A percentile compares a stretch with the other conserved stretches of the same genome.
Conservation (phyloP, 2,113 vertebrate species). For the Irena cyanogastra region DNA sequence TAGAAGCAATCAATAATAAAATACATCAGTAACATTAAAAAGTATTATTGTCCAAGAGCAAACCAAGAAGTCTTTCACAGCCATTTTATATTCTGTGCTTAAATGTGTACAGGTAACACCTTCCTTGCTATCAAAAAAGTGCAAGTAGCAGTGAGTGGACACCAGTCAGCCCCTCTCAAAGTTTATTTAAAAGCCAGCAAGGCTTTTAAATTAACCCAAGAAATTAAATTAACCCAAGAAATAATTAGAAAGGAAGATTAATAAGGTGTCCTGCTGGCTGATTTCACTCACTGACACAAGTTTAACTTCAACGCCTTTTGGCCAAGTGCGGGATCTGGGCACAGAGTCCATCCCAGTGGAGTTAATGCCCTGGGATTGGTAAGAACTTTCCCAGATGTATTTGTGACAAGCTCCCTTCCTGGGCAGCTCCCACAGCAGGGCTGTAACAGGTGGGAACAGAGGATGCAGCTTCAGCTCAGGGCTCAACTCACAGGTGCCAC, state of each 20-base stretch:
- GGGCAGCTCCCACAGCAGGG: background rate
- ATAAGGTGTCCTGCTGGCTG: background rate
- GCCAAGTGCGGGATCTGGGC: background rate
- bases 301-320: background rate
- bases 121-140: background rate
- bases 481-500: background rate
- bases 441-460: background rate
- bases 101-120: background rate
- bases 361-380: background rate
- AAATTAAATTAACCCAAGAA: background rate
- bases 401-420: background rate
- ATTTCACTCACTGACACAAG: background rate
- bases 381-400: background rate
- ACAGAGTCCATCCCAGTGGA: background rate
- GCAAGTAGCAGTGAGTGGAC: background rate
- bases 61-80: background rate
- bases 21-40: background rate
- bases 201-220: background rate
- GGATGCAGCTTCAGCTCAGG: background rate
- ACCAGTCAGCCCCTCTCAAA: background rate
- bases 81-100: background rate
- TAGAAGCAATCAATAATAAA: slow-evolving; percentile 8
- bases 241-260: background rate
- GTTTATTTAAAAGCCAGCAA: background rate
- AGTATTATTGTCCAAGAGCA: background rate